Evolutionary conservation across 2,888 invertebrate genomes (phyloP).

Genomic region (Oxystoma pomonae): DNA sequence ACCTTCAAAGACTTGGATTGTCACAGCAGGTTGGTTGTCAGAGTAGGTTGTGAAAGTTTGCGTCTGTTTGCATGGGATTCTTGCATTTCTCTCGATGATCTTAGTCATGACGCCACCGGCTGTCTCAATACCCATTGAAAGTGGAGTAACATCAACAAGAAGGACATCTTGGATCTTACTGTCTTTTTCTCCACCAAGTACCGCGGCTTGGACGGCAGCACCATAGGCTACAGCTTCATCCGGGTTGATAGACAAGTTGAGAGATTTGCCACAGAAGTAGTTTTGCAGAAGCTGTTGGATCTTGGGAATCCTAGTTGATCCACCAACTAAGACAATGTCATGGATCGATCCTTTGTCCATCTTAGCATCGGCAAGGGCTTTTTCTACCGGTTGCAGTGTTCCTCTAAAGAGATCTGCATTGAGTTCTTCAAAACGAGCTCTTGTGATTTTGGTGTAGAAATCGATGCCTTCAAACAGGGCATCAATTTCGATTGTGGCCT

Average conservation of each 20-base stretch:
- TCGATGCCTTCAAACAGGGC: too few relatives aligned
- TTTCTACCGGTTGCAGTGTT: too few relatives aligned
- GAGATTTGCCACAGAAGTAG: slow-evolving; percentile 53
- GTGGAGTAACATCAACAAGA: slow-evolving; percentile 61
- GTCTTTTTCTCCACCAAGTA: slow-evolving; percentile 55
- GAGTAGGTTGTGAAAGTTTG: slow-evolving; percentile 62
- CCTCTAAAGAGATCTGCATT: too few relatives aligned
- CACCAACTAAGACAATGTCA: slow-evolving; percentile 60
- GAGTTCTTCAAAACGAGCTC: too few relatives aligned
- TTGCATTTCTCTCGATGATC: too few relatives aligned
- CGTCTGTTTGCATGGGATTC: too few relatives aligned
- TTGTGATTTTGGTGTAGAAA: too few relatives aligned
- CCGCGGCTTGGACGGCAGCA: slow-evolving; percentile 62
- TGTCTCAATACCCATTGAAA: slow-evolving; percentile 68
- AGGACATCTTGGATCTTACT: slow-evolving; percentile 58
- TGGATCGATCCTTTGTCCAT: too few relatives aligned
- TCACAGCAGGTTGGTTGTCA: slow-evolving; percentile 65
- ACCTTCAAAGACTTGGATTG: too few relatives aligned
- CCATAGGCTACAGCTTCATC: slow-evolving; percentile 69
- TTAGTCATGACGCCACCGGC: too few relatives aligned
- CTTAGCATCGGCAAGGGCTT: too few relatives aligned
- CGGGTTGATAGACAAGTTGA: slow-evolving; percentile 70
- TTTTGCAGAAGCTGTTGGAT: slow-evolving; percentile 59
- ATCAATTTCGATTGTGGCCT: slow-evolving; percentile 59
- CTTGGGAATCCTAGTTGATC: slow-evolving; percentile 66